Evolutionary conservation across 2,113 vertebrate species (phyloP).

Genomic region (Rhabdomys dilectus): DNA sequence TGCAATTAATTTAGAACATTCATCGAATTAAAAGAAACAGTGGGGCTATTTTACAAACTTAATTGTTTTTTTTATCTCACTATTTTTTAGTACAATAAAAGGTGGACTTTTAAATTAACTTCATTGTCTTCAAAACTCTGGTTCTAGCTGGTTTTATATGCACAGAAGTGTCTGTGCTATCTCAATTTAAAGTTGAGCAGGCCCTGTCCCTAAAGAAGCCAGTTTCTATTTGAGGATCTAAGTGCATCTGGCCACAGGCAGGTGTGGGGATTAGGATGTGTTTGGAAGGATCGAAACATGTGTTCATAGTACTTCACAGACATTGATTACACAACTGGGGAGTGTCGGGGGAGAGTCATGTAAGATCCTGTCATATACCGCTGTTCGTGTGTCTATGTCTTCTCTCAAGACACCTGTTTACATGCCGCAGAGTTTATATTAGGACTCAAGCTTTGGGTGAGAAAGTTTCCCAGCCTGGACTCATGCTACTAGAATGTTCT

Average conservation of each 20-base stretch:
- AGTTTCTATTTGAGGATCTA: background rate
- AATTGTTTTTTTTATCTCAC: constrained; percentile 75
- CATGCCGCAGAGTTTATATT: background rate
- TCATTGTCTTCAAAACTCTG: constrained; percentile 54
- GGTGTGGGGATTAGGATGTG: background rate
- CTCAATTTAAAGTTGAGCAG: constrained; percentile 3
- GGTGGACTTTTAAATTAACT: constrained; percentile 74
- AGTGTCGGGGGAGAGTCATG: background rate
- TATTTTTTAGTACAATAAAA: constrained; percentile 68
- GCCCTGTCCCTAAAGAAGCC: background rate
- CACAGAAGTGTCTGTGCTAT: background rate
- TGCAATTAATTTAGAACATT: constrained; percentile 73
- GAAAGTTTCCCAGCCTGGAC: background rate
- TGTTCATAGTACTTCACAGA: background rate
- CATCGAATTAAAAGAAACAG: constrained; percentile 62
- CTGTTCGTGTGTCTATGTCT: background rate
- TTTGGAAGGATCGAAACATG: background rate
- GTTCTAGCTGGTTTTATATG: constrained; percentile 53
- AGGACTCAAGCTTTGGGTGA: background rate
- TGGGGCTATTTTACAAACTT: constrained; percentile 70
- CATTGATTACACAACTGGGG: background rate
- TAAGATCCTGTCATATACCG: background rate
- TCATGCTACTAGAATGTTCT: background rate
- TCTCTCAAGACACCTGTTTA: background rate
- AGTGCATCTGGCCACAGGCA: fast-evolving